Evolutionary conservation across 2,888 invertebrate genomes (phyloP).

Genomic region (Drosophila peninsularis): DNA sequence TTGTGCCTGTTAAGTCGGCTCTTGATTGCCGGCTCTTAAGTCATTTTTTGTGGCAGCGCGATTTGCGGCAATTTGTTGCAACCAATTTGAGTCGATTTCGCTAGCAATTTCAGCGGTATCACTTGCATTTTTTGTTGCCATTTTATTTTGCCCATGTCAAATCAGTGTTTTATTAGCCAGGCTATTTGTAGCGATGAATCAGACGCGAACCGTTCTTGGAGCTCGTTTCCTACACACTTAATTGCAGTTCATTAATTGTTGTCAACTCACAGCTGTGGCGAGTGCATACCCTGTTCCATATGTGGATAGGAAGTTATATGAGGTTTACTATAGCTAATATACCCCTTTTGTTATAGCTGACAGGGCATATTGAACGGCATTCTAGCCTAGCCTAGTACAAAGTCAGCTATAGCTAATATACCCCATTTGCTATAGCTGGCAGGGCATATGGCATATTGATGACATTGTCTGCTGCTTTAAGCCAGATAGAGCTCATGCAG

Average conservation of each 20-base stretch:
- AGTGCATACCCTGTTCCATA: neutral
- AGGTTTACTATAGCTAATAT: neutral
- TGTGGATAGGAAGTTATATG: too few relatives aligned
- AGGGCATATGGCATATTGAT: too few relatives aligned
- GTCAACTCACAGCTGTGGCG: neutral
- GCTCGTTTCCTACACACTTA: constrained; percentile 13
- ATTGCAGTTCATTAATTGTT: constrained; percentile 12
- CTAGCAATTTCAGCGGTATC: constrained; percentile 27
- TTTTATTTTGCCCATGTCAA: too few relatives aligned
- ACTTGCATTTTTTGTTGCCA: constrained; percentile 14
- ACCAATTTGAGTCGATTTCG: constrained; percentile 32
- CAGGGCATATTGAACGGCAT: neutral
- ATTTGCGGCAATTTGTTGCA: constrained; percentile 48
- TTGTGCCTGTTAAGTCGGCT: constrained; percentile 30
- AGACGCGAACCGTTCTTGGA: neutral
- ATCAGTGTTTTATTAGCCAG: constrained; percentile 8
- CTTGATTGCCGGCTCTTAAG: constrained; percentile 44
- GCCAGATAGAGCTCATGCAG: too few relatives aligned
- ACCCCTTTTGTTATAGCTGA: neutral
- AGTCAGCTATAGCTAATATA: too few relatives aligned
- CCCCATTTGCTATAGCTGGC: too few relatives aligned
- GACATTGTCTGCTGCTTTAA: too few relatives aligned
- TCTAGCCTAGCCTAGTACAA: too few relatives aligned
- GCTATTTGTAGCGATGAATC: neutral
- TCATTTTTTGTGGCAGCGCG: constrained; percentile 12